phyloP scores from a whole-genome alignment of 2,797 vertebrate species.

The Taeniopygia guttata region DNA sequence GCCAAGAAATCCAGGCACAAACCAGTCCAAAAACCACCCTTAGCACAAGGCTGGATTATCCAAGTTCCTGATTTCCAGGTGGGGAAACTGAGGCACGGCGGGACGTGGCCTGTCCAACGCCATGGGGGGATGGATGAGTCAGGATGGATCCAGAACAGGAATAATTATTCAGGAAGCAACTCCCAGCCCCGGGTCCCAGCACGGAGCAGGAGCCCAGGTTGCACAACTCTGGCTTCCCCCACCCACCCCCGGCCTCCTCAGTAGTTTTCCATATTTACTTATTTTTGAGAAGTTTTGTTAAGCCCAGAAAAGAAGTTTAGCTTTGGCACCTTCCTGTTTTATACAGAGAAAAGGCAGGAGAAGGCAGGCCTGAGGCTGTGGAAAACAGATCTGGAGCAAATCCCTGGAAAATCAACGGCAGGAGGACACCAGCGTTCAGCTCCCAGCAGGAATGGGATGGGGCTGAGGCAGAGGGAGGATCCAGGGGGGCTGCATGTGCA shows the following conservation, averaged over 20 bases:
- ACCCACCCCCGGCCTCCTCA: background rate
- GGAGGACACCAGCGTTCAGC: background rate
- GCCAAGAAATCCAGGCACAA: background rate
- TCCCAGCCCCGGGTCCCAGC: background rate
- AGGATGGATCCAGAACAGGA: background rate
- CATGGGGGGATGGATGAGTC: background rate
- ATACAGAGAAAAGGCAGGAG: background rate
- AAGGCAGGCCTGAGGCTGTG: background rate
- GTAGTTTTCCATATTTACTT: background rate
- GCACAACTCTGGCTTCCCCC: background rate
- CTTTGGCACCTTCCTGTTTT: background rate
- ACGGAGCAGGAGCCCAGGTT: background rate
- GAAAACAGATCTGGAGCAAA: background rate
- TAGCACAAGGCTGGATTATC: accelerated
- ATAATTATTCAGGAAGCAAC: background rate
- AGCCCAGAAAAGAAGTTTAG: background rate
- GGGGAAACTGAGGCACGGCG: background rate
- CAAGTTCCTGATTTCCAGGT: accelerated
- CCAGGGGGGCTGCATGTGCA: background rate
- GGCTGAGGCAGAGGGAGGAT: background rate
- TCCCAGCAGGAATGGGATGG: background rate
- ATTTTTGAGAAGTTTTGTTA: background rate
- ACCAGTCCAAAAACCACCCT: accelerated
- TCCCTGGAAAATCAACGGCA: accelerated
- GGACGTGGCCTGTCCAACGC: background rate